These are phyloP conservation scores for Erpetoichthys calabaricus DNA, from an alignment of 2,797 vertebrate species.

Conservation along the genomic window DNA sequence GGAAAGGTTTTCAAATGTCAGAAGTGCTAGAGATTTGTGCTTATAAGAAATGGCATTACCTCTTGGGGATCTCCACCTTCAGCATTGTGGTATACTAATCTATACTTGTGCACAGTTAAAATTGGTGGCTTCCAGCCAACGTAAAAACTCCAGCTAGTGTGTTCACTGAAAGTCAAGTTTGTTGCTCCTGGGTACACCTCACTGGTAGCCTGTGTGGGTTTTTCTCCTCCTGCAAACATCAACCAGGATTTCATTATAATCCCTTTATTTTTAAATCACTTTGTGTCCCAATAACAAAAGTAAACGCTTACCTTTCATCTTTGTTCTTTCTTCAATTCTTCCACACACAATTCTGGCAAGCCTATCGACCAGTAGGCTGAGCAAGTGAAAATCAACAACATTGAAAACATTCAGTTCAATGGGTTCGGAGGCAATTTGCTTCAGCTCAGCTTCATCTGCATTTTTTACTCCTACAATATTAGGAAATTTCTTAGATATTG, in stretches of 20 bases:
- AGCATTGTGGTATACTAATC: constrained; percentile 68
- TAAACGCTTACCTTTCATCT: constrained; percentile 37
- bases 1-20: no score
- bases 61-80: constrained; percentile 62
- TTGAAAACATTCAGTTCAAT: constrained; percentile 76
- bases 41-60: constrained; percentile 42
- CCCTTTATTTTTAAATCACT: no score
- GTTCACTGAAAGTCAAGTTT: constrained; percentile 59
- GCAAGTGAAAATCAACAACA: constrained; percentile 77
- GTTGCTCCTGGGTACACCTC: constrained; percentile 55
- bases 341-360: constrained; percentile 72
- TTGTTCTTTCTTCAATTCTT: constrained; percentile 58
- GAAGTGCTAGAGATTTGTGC: no score
- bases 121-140: constrained; percentile 67
- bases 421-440: constrained; percentile 72
- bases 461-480: constrained; percentile 74
- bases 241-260: no score
- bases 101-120: constrained; percentile 54
- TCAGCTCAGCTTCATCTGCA: constrained; percentile 73
- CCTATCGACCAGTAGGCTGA: constrained; percentile 60
- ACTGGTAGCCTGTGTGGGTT: constrained; percentile 33
- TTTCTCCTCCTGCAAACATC: constrained; percentile 33
- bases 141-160: constrained; percentile 66
- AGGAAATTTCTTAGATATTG: accelerated
- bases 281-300: no score